Evolutionary conservation across 2,888 invertebrate genomes (phyloP), one percentile per base, ranked within the genome.

Genomic region (Melanostoma mellinum): DNA sequence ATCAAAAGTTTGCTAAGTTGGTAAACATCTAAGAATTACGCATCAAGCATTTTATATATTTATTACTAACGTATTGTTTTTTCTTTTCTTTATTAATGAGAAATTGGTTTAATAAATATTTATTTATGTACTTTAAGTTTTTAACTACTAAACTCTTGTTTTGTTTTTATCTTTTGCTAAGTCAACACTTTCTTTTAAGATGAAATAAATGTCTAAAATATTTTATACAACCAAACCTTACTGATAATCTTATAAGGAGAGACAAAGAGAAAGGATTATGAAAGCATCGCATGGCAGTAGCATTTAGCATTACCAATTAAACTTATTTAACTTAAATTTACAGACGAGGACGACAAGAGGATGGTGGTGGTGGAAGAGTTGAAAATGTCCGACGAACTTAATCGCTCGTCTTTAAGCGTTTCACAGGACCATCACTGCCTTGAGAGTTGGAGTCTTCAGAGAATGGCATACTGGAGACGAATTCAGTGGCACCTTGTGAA

Each of bases 381-480:
- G n/a, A 56, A 10, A 35, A 42, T 4, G 32, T 38, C 20, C 44
- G n/a, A 32, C 6, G 58, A 85, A 77, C 81, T 88, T 90, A 90
- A 86, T 90, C 90, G 84, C 89, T 96, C 88, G 95, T 94, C 93
- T 96, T 96, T 92, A 96, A 92, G 89, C 96, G 93, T 90, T 97
- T 97, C 8, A 95, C 94, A 3, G 94, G 93, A 2, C 90, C 90
- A 69, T 96, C 96, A 89, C 96, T 96, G 88, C 96, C 95, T 91
- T 97, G 96, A 0, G 97, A 97, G 92, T 97, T 97, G 8, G 97
- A 97, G 90, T 97, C 97, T 91, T 97, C 97, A 0, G 97, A 97
- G 90, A 97, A 97, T 86, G 96, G 96, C 93, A 96, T 94, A 88
- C 96, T 95, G n/a, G 96, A 96, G 76, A 96, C 96, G 88, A 95